Conservation (phyloP, 2,797 vertebrate species). For the Etheostoma nigrum region DNA sequence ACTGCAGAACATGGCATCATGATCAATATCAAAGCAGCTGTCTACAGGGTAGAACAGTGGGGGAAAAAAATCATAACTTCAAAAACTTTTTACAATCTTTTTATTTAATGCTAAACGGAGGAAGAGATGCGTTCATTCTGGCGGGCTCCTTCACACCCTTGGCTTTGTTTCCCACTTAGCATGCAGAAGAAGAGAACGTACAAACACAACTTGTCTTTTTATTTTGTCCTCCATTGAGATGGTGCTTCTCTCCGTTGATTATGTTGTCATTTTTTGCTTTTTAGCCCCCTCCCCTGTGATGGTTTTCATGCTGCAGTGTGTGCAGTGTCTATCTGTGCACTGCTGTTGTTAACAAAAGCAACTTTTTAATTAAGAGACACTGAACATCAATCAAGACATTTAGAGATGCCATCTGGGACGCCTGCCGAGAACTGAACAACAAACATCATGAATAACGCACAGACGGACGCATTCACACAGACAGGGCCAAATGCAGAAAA, state of each 20-base stretch:
- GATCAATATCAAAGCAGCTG: slow-evolving; percentile 85
- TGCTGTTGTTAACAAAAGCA: slow-evolving; percentile 74
- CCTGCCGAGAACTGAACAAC: slow-evolving; percentile 78
- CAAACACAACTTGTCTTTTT: slow-evolving; percentile 72
- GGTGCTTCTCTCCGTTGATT: slow-evolving; percentile 61
- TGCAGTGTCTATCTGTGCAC: slow-evolving; percentile 41
- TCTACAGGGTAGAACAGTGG: slow-evolving; percentile 69
- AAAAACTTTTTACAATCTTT: slow-evolving; percentile 66
- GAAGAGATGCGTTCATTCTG: slow-evolving; percentile 72
- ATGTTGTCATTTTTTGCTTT: slow-evolving; percentile 60
- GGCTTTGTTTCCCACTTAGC: slow-evolving; percentile 77
- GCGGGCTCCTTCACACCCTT: slow-evolving; percentile 58
- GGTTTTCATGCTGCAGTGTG: slow-evolving; percentile 36
- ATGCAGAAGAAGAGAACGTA: slow-evolving; percentile 67
- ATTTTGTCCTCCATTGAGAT: slow-evolving; percentile 71
- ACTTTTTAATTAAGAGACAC: slow-evolving; percentile 87
- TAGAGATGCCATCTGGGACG: slow-evolving; percentile 84
- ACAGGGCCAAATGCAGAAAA: slow-evolving; percentile 31
- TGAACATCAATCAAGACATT: slow-evolving; percentile 86
- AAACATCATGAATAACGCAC: slow-evolving; percentile 80
- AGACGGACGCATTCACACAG: slow-evolving; percentile 51
- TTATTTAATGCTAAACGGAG: slow-evolving; percentile 76
- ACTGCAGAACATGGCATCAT: slow-evolving; percentile 74
- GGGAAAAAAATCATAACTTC: slow-evolving; percentile 61
- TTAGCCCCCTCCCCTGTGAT: slow-evolving; percentile 56